Evolutionary conservation across 2,888 invertebrate genomes (phyloP), one percentile per base, ranked within the genome.

Genomic region (Watsonalla cultraria): DNA sequence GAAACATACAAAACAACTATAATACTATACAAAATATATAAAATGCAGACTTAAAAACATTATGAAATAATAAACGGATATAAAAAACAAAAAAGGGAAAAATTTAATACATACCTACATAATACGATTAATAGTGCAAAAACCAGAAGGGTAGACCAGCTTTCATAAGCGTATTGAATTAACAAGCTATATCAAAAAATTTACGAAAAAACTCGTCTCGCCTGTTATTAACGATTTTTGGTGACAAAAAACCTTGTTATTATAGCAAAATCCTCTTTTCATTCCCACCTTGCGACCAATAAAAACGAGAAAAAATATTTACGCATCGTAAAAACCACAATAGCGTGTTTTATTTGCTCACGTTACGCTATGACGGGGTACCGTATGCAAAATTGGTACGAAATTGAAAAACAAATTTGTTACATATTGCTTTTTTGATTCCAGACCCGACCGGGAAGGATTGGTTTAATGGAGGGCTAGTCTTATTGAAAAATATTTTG

Each of bases 351-450:
- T 86, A 88, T 89, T 88, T 83, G 80, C 66, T 72, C 74, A 65
- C 68, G 74, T 72, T 74, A 69, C 70, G 69, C 72, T 66, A 58
- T 62, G 66, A 60, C 74, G 81, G 75, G 77, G 78, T 74, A 65
- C 78, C 74, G 86, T 88, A 90, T 89, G 90, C 87, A 90, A 90
- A 90, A 89, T 90, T 90, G 90, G 87, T 82, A 78, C 80, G 87
- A 85, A 90, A 90, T 90, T 90, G 90, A 90, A 90, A 90, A 87
- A 89, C 90, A 90, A 90, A 90, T 90, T 88, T 83, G 87, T 87
- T 89, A 86, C 89, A 88, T 90, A 90, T 90, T 90, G 90, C 87
- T 85, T 89, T 87, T 89, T 85, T 83, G 78, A 76, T 78, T 77
- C 70, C 66, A 39, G 67, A 69, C 56, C 58, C 59, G 47, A 52